Conservation (phyloP, 1,140 invertebrate genomes). For the Diachasmimorpha longicaudata region DNA sequence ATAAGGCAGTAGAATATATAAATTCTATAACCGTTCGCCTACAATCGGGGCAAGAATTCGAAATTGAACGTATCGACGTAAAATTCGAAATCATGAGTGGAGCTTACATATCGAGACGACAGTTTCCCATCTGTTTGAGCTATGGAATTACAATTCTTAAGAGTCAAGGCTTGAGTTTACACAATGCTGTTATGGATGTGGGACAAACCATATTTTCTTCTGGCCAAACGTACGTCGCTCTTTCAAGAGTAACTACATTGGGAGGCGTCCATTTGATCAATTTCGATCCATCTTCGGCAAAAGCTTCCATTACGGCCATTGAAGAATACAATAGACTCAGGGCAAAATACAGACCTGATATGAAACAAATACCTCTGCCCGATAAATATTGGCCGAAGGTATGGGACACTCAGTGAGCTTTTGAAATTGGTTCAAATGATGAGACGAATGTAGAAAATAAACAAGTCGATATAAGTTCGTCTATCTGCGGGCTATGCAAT, state of each 20-base stretch:
- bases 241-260: slow-evolving; percentile 45
- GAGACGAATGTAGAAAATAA: background rate
- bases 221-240: slow-evolving; percentile 52
- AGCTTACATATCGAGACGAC: slow-evolving; percentile 43
- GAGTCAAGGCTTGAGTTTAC: slow-evolving; percentile 51
- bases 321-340: background rate
- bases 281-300: slow-evolving; percentile 16
- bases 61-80: background rate
- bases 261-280: slow-evolving; percentile 35
- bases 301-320: slow-evolving; percentile 8
- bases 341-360: background rate
- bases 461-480: background rate
- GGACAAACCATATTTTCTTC: slow-evolving; percentile 43
- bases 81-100: slow-evolving; percentile 38
- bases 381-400: background rate
- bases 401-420: background rate
- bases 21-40: slow-evolving; percentile 16
- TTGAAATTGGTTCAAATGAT: background rate
- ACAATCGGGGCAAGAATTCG: slow-evolving; percentile 11
- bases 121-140: slow-evolving; percentile 51
- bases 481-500: background rate
- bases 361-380: background rate
- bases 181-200: slow-evolving; percentile 41
- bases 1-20: background rate
- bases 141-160: slow-evolving; percentile 56